Conservation (phyloP, 2,888 invertebrate species). For the Neocrepidodera transversa region DNA sequence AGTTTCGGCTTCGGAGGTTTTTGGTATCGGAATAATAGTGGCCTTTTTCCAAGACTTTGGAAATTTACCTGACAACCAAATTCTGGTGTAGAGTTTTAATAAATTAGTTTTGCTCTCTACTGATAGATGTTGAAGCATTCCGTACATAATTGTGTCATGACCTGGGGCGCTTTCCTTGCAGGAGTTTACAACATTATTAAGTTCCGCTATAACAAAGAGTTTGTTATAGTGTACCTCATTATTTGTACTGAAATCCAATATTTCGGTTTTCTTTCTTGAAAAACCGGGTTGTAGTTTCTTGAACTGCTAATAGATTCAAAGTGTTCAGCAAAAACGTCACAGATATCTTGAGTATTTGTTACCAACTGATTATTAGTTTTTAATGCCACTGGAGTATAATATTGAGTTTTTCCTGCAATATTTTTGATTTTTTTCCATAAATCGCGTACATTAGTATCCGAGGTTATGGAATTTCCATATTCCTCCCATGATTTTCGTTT, state of each 20-base stretch:
- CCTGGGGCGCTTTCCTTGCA: constrained; percentile 8
- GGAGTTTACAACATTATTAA: neutral
- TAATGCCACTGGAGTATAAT: neutral
- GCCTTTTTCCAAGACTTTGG: constrained; percentile 18
- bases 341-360: neutral
- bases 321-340: constrained; percentile 13
- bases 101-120: too few relatives aligned
- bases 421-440: constrained; percentile 18
- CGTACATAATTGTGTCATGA: constrained; percentile 13
- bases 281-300: constrained; percentile 8
- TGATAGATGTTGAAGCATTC: constrained; percentile 9
- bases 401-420: constrained; percentile 1
- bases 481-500: too few relatives aligned
- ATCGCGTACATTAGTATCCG: constrained; percentile 1
- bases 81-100: constrained; percentile 17
- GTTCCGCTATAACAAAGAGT: too few relatives aligned
- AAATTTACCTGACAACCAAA: constrained; percentile 18
- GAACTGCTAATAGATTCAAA: constrained; percentile 9
- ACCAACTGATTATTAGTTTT: neutral
- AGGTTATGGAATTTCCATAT: too few relatives aligned
- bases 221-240: too few relatives aligned
- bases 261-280: too few relatives aligned
- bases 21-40: constrained; percentile 21
- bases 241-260: too few relatives aligned
- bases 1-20: constrained; percentile 9